These are phyloP conservation scores for Hydropsyche tenuis DNA, from an alignment of 1,140 invertebrate genomes.

Conservation along the genomic window DNA sequence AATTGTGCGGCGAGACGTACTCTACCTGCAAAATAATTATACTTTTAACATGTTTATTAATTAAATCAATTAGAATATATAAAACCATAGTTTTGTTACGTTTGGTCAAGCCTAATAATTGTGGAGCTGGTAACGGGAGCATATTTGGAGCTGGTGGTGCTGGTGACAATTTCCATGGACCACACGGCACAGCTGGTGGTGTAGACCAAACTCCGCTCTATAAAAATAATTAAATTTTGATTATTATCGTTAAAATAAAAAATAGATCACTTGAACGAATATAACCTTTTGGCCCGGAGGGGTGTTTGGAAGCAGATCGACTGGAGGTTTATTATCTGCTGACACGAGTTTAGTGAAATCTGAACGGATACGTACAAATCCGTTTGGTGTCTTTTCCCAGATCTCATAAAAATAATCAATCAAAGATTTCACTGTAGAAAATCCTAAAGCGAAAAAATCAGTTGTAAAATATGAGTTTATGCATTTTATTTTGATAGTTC, in stretches of 20 bases:
- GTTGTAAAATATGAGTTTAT: background rate
- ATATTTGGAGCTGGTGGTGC: slow-evolving; percentile 42
- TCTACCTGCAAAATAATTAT: slow-evolving; percentile 54
- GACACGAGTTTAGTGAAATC: slow-evolving; percentile 34
- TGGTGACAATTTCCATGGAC: slow-evolving; percentile 44
- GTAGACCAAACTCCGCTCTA: slow-evolving; percentile 56
- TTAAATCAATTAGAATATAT: background rate
- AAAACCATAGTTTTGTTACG: slow-evolving; percentile 4
- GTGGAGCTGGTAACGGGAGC: slow-evolving; percentile 45
- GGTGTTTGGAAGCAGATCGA: slow-evolving; percentile 50
- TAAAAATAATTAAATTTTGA: slow-evolving; percentile 24
- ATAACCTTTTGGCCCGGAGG: slow-evolving; percentile 61
- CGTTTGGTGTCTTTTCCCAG: slow-evolving; percentile 51
- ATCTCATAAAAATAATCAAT: slow-evolving; percentile 54
- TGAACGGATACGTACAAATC: slow-evolving; percentile 55
- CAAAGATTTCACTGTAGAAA: slow-evolving; percentile 53
- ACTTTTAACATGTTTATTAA: slow-evolving; percentile 1
- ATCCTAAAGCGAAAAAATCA: slow-evolving; percentile 48
- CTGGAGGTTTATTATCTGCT: slow-evolving; percentile 23
- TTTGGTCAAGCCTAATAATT: slow-evolving; percentile 37
- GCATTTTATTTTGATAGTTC: too few species aligned
- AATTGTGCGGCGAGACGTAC: slow-evolving; percentile 61
- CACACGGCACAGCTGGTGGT: slow-evolving; percentile 54
- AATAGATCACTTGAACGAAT: background rate
- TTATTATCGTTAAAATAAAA: too few species aligned